phyloP scores from a whole-genome alignment of 2,888 invertebrate species.

The Habroteleia sp. region DNA sequence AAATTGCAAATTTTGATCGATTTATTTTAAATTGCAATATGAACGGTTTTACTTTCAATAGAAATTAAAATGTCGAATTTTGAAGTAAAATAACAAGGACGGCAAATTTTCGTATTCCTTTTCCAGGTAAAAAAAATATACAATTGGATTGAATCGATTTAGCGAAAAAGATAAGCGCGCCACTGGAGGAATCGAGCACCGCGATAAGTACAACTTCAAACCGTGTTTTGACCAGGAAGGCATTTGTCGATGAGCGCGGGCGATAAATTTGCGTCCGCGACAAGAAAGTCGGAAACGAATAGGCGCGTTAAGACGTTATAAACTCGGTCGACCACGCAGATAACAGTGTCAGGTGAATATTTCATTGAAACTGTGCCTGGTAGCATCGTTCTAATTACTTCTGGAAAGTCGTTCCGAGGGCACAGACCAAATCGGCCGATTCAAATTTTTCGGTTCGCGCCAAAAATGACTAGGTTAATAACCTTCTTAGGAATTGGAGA shows the following conservation, averaged over 20 bases:
- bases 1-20: too few relatives aligned
- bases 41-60: too few relatives aligned
- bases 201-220: slow-evolving; percentile 54
- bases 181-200: slow-evolving; percentile 6
- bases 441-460: too few relatives aligned
- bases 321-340: slow-evolving; percentile 43
- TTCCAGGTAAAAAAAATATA: too few relatives aligned
- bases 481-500: too few relatives aligned
- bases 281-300: slow-evolving; percentile 55
- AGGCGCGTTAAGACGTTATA: slow-evolving; percentile 48
- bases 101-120: not conserved
- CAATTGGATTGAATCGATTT: not conserved
- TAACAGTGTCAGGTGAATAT: slow-evolving; percentile 52
- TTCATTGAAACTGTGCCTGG: slow-evolving; percentile 25
- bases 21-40: too few relatives aligned
- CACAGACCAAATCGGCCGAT: too few relatives aligned
- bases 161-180: not conserved
- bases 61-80: too few relatives aligned
- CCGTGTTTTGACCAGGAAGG: slow-evolving; percentile 60
- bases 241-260: slow-evolving; percentile 48
- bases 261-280: slow-evolving; percentile 54
- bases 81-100: too few relatives aligned
- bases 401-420: slow-evolving; percentile 49
- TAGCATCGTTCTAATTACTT: slow-evolving; percentile 53
- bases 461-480: too few relatives aligned